Percentiles rank a stretch among this genome's conserved stretches.
phyloP scores from a whole-genome alignment of 2,113 vertebrate species.

The Macquaria australasica region DNA sequence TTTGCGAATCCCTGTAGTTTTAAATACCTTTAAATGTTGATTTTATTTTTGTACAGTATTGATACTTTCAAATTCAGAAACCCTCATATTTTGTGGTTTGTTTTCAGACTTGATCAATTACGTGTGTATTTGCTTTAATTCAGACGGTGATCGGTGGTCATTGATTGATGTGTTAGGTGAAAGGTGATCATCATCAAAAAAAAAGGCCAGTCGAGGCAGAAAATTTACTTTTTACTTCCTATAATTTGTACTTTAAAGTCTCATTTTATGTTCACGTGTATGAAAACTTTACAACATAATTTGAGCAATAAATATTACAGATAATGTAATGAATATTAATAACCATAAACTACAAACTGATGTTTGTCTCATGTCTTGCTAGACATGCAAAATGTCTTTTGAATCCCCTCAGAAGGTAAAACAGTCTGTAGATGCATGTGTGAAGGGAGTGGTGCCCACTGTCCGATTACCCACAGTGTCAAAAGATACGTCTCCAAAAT shows the following conservation, averaged over 20 bases:
- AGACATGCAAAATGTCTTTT: slow-evolving; percentile 19
- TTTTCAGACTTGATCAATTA: not conserved
- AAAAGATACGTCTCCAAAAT: not conserved
- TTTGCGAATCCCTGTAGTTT: slow-evolving; percentile 14
- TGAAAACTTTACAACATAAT: slow-evolving; percentile 33
- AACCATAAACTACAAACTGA: slow-evolving; percentile 31
- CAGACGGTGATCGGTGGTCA: slow-evolving; percentile 39
- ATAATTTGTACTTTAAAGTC: slow-evolving; percentile 20
- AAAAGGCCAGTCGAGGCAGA: slow-evolving; percentile 4
- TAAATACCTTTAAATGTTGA: slow-evolving; percentile 9
- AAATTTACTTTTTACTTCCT: slow-evolving; percentile 9
- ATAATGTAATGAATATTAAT: slow-evolving; percentile 29
- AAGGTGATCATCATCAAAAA: not conserved
- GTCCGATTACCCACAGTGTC: not conserved
- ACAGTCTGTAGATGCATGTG: slow-evolving; percentile 27
- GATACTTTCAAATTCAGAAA: slow-evolving; percentile 3
- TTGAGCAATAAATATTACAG: slow-evolving; percentile 66
- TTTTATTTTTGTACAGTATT: slow-evolving; percentile 43
- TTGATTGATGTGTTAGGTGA: slow-evolving; percentile 2
- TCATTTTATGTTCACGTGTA: slow-evolving; percentile 29
- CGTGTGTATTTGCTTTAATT: slow-evolving; percentile 28
- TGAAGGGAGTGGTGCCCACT: not conserved
- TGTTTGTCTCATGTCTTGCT: slow-evolving; percentile 2
- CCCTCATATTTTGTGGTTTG: slow-evolving; percentile 8
- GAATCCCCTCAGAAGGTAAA: slow-evolving; percentile 13